Evolutionary conservation across 2,797 vertebrate species (phyloP).

Genomic region (Nyctalus aviator): DNA sequence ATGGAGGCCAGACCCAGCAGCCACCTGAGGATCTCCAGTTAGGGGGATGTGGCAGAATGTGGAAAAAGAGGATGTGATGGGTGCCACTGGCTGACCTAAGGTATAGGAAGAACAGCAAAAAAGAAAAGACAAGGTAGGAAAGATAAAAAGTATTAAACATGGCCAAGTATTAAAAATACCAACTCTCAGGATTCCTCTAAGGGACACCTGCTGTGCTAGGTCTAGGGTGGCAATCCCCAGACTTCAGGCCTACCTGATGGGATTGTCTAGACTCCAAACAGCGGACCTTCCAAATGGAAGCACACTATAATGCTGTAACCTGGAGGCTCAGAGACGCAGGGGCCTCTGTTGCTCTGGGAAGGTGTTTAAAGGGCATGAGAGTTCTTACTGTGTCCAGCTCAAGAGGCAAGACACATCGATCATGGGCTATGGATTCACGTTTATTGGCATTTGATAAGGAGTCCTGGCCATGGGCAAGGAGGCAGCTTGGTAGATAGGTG

Average conservation of each 20-base stretch:
- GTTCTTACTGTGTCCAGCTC: neutral
- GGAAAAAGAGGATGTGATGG: neutral
- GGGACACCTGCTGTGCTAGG: neutral
- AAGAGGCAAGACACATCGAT: neutral
- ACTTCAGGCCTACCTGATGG: neutral
- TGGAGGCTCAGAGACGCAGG: neutral
- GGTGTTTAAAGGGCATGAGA: neutral
- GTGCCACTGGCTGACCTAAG: neutral
- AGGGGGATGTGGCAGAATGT: neutral
- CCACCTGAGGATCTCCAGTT: neutral
- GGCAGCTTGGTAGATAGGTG: neutral
- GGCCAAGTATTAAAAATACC: neutral
- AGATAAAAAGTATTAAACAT: neutral
- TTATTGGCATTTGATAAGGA: constrained; percentile 60
- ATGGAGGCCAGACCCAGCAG: neutral
- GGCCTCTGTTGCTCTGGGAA: neutral
- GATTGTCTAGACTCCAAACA: neutral
- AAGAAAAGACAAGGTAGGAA: neutral
- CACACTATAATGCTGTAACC: neutral
- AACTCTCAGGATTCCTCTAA: neutral
- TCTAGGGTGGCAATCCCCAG: neutral
- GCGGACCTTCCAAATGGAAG: neutral
- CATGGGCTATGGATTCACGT: neutral
- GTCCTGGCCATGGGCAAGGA: neutral
- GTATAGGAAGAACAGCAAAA: neutral